phyloP scores from a whole-genome alignment of 2,888 invertebrate species.

The Cryptops parisi region DNA sequence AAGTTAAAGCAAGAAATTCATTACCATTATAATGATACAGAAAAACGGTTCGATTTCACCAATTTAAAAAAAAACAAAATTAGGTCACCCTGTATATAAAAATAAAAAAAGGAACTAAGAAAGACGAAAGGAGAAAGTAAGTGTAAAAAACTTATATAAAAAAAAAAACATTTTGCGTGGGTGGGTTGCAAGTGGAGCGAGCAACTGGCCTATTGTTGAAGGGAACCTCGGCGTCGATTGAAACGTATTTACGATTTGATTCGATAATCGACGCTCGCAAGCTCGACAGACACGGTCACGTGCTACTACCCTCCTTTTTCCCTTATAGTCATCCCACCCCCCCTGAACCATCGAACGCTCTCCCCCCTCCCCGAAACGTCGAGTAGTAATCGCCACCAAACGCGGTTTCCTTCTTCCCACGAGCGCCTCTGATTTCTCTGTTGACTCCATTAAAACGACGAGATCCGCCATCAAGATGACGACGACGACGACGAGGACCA shows the following conservation, averaged over 20 bases:
- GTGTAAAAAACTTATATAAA: too few species aligned
- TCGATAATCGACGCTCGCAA: not conserved
- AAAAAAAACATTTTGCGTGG: too few species aligned
- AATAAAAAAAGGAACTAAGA: not conserved
- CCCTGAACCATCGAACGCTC: too few species aligned
- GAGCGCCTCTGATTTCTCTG: not conserved
- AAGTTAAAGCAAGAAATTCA: too few species aligned
- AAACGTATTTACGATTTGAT: not conserved
- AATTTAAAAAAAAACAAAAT: too few species aligned
- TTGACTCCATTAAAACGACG: not conserved
- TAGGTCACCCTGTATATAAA: too few species aligned
- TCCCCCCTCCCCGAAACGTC: not conserved
- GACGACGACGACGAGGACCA: not conserved
- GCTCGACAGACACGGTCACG: not conserved
- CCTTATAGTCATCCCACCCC: too few species aligned
- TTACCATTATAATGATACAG: too few species aligned
- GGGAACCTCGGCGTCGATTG: not conserved
- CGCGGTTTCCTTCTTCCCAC: not conserved
- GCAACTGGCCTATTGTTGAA: not conserved
- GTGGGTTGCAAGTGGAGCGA: too few species aligned
- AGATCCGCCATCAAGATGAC: not conserved
- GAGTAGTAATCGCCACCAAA: too few species aligned
- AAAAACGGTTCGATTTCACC: too few species aligned
- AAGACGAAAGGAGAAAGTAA: not conserved
- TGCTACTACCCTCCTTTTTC: too few species aligned